Conservation (phyloP, 2,797 vertebrate genomes). For the Melanotaenia parkinsoni region DNA sequence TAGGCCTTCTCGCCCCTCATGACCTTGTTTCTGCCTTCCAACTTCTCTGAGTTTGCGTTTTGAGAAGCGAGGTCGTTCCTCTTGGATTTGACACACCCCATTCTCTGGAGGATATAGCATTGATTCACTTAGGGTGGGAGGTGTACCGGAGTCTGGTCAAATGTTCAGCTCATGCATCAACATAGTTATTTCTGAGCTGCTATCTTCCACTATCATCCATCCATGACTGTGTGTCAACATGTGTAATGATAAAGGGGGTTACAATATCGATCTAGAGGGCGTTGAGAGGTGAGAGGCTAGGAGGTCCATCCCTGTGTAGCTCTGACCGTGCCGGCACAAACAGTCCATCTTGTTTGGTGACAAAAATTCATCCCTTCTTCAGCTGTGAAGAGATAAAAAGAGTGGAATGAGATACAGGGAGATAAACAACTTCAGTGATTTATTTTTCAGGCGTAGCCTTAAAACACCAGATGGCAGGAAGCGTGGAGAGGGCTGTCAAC, state of each 20-base stretch:
- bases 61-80: constrained; percentile 78
- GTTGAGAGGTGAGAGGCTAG: constrained; percentile 8
- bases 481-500: too few relatives aligned
- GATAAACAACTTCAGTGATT: constrained; percentile 54
- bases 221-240: constrained; percentile 5
- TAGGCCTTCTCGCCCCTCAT: constrained; percentile 76
- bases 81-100: constrained; percentile 99
- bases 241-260: neutral
- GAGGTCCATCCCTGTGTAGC: constrained; percentile 42
- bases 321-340: constrained; percentile 8
- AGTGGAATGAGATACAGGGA: constrained; percentile 25
- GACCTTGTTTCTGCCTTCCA: constrained; percentile 57
- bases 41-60: constrained; percentile 71
- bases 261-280: neutral
- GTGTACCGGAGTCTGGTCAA: constrained; percentile 3
- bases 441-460: constrained; percentile 28
- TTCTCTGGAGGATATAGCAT: constrained; percentile 81
- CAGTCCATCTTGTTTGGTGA: constrained; percentile 24
- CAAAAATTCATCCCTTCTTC: constrained; percentile 32
- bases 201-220: constrained; percentile 47
- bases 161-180: neutral
- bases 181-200: neutral
- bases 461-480: too few relatives aligned
- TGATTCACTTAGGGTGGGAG: constrained; percentile 32
- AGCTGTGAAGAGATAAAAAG: constrained; percentile 52